A percentile compares a stretch with the other conserved stretches of the same genome.
phyloP scores from a whole-genome alignment of 2,888 invertebrate genomes.

The Cantharis rufa region DNA sequence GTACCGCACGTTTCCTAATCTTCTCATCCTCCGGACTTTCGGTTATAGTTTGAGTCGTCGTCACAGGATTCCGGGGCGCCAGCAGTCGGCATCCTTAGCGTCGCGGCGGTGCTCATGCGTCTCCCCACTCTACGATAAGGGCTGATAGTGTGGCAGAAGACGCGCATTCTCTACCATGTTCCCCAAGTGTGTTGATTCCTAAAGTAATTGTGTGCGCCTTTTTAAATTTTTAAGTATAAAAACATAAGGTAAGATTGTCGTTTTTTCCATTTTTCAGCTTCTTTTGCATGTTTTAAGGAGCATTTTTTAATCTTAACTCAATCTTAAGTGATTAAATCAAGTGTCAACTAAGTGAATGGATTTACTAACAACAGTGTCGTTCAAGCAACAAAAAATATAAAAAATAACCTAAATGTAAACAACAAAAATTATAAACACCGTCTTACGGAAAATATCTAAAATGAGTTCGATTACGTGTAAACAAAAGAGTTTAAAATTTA shows the following conservation, averaged over 20 bases:
- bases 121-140: constrained; percentile 56
- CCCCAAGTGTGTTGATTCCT: constrained; percentile 58
- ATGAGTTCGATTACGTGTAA: background rate
- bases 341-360: background rate
- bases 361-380: background rate
- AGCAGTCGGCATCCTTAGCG: constrained; percentile 56
- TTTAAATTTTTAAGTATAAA: constrained; percentile 52
- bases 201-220: constrained; percentile 55
- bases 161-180: constrained; percentile 58
- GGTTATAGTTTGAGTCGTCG: constrained; percentile 22
- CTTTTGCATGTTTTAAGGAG: constrained; percentile 5
- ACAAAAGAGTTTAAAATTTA: background rate
- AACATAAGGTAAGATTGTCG: constrained; percentile 49
- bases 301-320: background rate
- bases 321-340: background rate
- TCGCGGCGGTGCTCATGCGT: constrained; percentile 58
- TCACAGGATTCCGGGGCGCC: constrained; percentile 49
- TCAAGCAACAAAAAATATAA: background rate
- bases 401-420: too few relatives aligned
- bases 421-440: constrained; percentile 7
- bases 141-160: constrained; percentile 58
- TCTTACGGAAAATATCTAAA: background rate
- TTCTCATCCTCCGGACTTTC: constrained; percentile 19
- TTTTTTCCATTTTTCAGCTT: constrained; percentile 15
- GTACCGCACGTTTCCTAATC: constrained; percentile 14